phyloP scores from a whole-genome alignment of 2,888 invertebrate species.

The Silvanus unidentatus region DNA sequence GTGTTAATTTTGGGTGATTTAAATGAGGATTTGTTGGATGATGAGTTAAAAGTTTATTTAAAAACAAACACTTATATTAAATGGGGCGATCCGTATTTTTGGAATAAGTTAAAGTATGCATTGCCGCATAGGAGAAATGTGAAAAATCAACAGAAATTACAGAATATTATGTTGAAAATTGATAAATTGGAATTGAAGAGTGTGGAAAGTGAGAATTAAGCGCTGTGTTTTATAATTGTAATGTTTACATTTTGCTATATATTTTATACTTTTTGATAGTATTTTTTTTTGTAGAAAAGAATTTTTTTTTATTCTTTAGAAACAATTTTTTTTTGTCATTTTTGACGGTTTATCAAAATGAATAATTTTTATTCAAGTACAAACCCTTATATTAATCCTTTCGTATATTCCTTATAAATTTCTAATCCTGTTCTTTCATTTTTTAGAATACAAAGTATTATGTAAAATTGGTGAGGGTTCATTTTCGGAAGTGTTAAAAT shows the following conservation, averaged over 20 bases:
- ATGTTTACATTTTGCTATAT: no score
- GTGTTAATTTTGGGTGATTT: constrained; percentile 70
- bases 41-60: constrained; percentile 65
- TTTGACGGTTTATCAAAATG: no score
- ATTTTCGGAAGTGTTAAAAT: constrained; percentile 64
- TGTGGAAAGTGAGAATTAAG: no score
- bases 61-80: constrained; percentile 73
- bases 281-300: no score
- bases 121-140: constrained; percentile 53
- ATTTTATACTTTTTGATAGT: no score
- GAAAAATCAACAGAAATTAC: constrained; percentile 25
- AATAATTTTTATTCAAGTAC: no score
- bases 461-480: constrained; percentile 65
- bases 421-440: no score
- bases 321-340: no score
- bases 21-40: constrained; percentile 55
- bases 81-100: constrained; percentile 79
- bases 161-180: constrained; percentile 31
- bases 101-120: constrained; percentile 71
- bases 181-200: constrained; percentile 29
- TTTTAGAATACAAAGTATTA: constrained; percentile 58
- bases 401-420: no score
- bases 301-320: no score
- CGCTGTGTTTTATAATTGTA: no score
- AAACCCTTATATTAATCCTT: no score